Evolutionary conservation across 2,888 invertebrate genomes (phyloP), one percentile per base, ranked within the genome.

Genomic region (Cantharis nigra): DNA sequence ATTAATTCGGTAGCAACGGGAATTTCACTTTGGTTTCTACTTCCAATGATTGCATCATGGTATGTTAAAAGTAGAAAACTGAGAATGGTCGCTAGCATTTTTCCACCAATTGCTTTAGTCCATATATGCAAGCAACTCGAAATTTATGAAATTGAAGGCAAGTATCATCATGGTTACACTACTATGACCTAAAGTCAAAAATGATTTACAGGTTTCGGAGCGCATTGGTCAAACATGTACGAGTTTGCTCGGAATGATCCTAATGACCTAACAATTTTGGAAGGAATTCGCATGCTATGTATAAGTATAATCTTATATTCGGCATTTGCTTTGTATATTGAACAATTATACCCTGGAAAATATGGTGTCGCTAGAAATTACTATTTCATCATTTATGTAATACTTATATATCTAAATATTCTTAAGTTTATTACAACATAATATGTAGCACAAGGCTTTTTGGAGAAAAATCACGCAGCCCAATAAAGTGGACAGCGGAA

Each of bases 1-100:
- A 2, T 7, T 1, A 2, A 0, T 7, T n/a, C 49, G 2, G 0
- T 0, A 1, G 0, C 1, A 5, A 0, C 7, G n/a, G 49, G 49
- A 49, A 7, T n/a, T 0, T 0, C 7, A 0, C 0, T 49, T 49
- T 49, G 49, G 33, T 0, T n/a, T n/a, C 0, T 5, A 4, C 0
- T 4, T n/a, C 3, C 30, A 3, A 2, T 30, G 2, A 9, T 30
- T 30, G 3, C 11, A 30, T 0, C 11, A 1, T 4, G 0, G n/a
- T 2, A n/a, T 2, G 7, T 49, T 7, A 49, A n/a, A 49, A 49
- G 7, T 49, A n/a, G 9, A 0, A n/a, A n/a, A 2, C 1, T 49
- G 9, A 49, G n/a, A 49, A n/a, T 49, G n/a, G 0, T 49, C 7
- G 0, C n/a, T n/a, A n/a, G n/a, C 49, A 5, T 49, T n/a, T 7